A percentile compares a stretch with the other conserved stretches of the same genome.
These are phyloP conservation scores for Mareca penelope DNA, from an alignment of 2,797 vertebrate species.

Conservation along the genomic window DNA sequence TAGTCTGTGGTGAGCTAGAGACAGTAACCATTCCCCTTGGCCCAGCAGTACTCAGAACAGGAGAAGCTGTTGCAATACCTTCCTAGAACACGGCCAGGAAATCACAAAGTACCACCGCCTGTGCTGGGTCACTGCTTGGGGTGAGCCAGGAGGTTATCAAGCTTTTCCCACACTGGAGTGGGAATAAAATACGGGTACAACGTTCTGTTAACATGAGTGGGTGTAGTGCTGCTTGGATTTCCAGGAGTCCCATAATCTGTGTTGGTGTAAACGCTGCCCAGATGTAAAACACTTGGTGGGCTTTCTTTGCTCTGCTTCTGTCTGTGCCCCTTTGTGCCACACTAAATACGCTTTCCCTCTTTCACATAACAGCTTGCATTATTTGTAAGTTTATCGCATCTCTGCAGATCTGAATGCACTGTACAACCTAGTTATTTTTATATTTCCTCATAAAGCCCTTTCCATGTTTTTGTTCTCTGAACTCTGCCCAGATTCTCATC, in stretches of 20 bases:
- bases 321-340: background rate
- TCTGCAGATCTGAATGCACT: background rate
- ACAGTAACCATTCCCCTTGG: background rate
- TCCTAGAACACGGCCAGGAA: background rate
- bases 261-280: background rate
- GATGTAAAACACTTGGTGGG: background rate
- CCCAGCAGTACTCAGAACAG: background rate
- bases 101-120: background rate
- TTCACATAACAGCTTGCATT: background rate
- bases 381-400: conserved; percentile 5
- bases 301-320: background rate
- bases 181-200: background rate
- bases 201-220: background rate
- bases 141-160: background rate
- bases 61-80: background rate
- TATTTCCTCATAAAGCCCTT: conserved; percentile 42
- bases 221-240: background rate
- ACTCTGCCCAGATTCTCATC: conserved; percentile 59
- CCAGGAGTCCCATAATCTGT: background rate
- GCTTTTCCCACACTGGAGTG: background rate
- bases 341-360: background rate
- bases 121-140: accelerated
- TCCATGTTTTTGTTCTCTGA: conserved; percentile 62
- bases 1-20: background rate
- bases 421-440: conserved; percentile 51